Conservation (phyloP, 1,140 invertebrate genomes). For the Tetramorium parvispinum region DNA sequence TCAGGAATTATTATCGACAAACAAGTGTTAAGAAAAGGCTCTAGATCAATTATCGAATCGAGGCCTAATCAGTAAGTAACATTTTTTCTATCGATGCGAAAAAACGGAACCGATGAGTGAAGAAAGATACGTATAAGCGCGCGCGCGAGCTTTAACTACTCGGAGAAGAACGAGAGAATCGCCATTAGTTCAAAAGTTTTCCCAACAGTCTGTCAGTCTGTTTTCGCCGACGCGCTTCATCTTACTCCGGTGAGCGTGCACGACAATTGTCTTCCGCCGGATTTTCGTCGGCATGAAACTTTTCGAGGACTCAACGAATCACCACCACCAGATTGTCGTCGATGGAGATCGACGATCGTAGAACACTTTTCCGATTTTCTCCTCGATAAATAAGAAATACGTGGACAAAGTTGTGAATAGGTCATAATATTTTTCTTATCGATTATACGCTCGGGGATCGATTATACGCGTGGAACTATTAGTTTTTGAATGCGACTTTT, state of each 20-base stretch:
- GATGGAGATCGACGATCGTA: constrained; percentile 13
- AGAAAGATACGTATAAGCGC: not conserved
- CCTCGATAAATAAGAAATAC: not conserved
- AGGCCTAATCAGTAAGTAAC: not conserved
- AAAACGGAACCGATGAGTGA: not conserved
- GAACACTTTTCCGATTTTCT: not conserved
- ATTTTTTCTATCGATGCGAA: constrained; percentile 17
- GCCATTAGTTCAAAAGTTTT: constrained; percentile 57
- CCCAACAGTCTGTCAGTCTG: constrained; percentile 52
- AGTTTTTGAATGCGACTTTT: not conserved
- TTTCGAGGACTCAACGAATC: constrained; percentile 20
- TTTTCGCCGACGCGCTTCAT: constrained; percentile 46
- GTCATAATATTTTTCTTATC: not conserved
- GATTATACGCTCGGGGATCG: not conserved
- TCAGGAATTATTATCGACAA: constrained; percentile 13
- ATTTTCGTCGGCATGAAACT: constrained; percentile 53
- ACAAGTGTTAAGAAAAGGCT: not conserved
- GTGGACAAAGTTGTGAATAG: not conserved
- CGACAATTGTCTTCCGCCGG: constrained; percentile 56
- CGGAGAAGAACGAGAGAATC: constrained; percentile 15
- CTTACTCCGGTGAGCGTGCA: constrained; percentile 43
- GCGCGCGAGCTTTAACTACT: not conserved
- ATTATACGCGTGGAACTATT: not conserved
- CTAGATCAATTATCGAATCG: not conserved
- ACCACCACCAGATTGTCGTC: not conserved